Conservation (phyloP, 2,113 vertebrate genomes). For the Tragelaphus scriptus region DNA sequence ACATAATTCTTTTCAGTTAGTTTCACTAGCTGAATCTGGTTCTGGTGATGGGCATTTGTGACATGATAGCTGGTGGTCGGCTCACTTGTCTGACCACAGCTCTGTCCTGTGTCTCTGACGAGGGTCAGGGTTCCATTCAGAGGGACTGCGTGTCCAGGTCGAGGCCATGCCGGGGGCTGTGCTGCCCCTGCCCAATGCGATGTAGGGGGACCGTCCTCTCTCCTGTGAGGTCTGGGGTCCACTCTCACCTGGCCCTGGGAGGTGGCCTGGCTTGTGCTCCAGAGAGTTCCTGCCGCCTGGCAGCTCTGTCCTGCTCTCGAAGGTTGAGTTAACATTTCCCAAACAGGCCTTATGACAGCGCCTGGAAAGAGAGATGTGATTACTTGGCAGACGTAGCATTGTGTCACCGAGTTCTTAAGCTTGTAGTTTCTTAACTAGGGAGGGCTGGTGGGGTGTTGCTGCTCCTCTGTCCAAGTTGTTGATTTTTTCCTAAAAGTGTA, state of each 20-base stretch:
- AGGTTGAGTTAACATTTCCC: background rate
- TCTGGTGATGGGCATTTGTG: background rate
- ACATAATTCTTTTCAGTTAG: background rate
- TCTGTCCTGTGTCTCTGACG: background rate
- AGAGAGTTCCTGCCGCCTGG: rapidly evolving
- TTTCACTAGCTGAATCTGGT: background rate
- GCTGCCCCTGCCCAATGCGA: background rate
- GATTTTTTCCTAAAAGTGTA: background rate
- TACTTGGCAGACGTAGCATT: background rate
- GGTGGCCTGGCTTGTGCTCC: background rate
- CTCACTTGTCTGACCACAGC: background rate
- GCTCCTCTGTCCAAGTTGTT: background rate
- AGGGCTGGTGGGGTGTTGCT: background rate
- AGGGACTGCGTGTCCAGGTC: rapidly evolving
- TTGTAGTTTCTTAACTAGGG: background rate
- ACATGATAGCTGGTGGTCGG: rapidly evolving
- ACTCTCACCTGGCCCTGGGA: background rate
- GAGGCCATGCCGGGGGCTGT: rapidly evolving
- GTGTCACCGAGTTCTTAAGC: too few relatives aligned
- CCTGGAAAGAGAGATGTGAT: background rate
- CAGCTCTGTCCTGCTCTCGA: rapidly evolving
- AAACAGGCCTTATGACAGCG: rapidly evolving
- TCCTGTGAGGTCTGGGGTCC: background rate
- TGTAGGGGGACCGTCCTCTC: background rate
- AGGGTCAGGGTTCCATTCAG: rapidly evolving